phyloP scores from a whole-genome alignment of 2,797 vertebrate species.

The Centroberyx gerrardi region DNA sequence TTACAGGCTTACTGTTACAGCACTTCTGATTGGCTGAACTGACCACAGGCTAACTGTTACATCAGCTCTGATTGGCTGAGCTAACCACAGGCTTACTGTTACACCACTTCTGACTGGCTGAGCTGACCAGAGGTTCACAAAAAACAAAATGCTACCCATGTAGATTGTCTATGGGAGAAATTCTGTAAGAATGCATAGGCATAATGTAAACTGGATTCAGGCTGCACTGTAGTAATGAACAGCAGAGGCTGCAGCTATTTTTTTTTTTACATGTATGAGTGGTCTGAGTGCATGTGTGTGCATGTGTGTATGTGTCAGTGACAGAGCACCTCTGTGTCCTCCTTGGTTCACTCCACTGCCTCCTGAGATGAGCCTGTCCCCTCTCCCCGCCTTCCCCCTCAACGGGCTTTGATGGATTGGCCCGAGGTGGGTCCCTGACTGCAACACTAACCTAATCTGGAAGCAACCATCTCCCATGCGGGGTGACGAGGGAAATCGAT shows the following conservation, averaged over 20 bases:
- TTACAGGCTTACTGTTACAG: not conserved
- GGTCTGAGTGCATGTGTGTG: conserved; percentile 3
- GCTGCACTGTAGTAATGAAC: conserved; percentile 28
- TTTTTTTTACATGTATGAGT: not conserved
- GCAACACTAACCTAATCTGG: conserved; percentile 42
- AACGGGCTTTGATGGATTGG: conserved; percentile 68
- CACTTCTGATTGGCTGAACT: no score
- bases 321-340: conserved; percentile 62
- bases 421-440: conserved; percentile 31
- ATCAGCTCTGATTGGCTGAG: no score
- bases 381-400: conserved; percentile 18
- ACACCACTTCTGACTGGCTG: no score
- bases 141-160: no score
- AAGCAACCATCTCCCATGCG: conserved; percentile 34
- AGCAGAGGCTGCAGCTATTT: not conserved
- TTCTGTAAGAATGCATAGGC: not conserved
- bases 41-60: no score
- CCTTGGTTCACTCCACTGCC: conserved; percentile 71
- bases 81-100: no score
- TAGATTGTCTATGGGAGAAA: not conserved
- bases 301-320: conserved; percentile 57
- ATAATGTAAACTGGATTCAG: conserved; percentile 10
- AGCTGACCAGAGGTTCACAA: no score
- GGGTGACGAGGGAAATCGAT: conserved; percentile 12
- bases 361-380: conserved; percentile 70